Percentiles rank a stretch among this genome's conserved stretches.
Conservation (phyloP, 2,888 invertebrate species). For the Leptinotarsa tumamoca region DNA sequence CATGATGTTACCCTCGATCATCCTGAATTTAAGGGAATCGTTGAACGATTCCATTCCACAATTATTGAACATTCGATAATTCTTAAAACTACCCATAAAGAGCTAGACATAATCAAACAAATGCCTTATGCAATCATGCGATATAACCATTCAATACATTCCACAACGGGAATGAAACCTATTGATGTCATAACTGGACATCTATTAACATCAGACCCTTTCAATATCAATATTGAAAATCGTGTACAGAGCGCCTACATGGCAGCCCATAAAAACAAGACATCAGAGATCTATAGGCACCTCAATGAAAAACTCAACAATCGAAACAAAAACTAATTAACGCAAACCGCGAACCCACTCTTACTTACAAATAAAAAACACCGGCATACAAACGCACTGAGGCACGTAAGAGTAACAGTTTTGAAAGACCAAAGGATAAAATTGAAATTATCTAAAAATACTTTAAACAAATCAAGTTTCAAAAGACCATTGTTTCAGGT, state of each 20-base stretch:
- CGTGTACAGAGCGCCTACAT: conserved; percentile 5
- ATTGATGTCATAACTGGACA: background rate
- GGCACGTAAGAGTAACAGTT: conserved; percentile 2
- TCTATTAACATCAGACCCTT: background rate
- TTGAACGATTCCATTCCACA: too few relatives aligned
- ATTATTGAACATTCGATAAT: background rate
- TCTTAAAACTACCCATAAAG: background rate
- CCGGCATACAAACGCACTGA: conserved; percentile 1
- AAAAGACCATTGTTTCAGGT: conserved; percentile 19
- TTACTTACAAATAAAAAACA: background rate
- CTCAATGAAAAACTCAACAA: background rate
- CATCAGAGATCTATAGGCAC: background rate
- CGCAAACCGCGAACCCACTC: background rate
- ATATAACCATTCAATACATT: conserved; percentile 20
- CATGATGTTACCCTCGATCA: too few relatives aligned
- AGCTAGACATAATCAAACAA: conserved; percentile 1
- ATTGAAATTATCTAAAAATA: background rate
- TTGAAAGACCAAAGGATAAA: background rate
- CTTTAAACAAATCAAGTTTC: background rate
- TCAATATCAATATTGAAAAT: background rate
- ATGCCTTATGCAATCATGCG: background rate
- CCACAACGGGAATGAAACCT: background rate
- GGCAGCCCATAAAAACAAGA: background rate
- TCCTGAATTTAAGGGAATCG: too few relatives aligned
- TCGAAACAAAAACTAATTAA: too few relatives aligned